These are phyloP conservation scores for Chlamydotis undulata DNA, from an alignment of 2,113 vertebrate species.

Conservation along the genomic window DNA sequence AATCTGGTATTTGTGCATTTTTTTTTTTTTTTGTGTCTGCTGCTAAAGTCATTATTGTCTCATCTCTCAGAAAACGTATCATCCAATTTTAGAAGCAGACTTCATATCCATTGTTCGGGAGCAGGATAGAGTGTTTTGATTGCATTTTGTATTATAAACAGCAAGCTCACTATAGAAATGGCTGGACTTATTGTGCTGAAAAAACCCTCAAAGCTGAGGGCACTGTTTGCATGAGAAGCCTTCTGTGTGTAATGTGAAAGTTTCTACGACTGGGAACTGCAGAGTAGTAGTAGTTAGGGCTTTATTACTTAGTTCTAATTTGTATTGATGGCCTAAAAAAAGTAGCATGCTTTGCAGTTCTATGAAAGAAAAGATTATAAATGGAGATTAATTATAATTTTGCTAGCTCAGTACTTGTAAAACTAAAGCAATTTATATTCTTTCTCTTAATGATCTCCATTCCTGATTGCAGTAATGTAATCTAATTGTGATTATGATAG, in stretches of 20 bases:
- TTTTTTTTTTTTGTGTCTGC: not conserved
- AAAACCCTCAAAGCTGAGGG: slow-evolving; percentile 61
- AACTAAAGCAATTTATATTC: slow-evolving; percentile 99
- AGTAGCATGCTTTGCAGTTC: slow-evolving; percentile 95
- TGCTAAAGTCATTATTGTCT: slow-evolving; percentile 65
- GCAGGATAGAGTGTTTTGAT: slow-evolving; percentile 17
- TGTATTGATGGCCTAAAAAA: slow-evolving; percentile 98
- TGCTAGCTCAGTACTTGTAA: slow-evolving; percentile 99
- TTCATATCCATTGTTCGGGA: slow-evolving; percentile 45
- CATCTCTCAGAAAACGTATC: slow-evolving; percentile 16
- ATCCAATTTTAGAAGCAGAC: slow-evolving; percentile 65
- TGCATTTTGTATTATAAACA: slow-evolving; percentile 54
- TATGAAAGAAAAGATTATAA: slow-evolving; percentile 97
- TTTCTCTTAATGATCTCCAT: slow-evolving; percentile 99
- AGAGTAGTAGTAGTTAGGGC: slow-evolving; percentile 79
- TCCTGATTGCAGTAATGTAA: slow-evolving; percentile 99
- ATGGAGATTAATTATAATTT: slow-evolving; percentile 99
- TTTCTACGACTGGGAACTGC: slow-evolving; percentile 74
- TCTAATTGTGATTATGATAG: slow-evolving; percentile 99
- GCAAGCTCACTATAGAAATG: slow-evolving; percentile 52
- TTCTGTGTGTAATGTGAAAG: slow-evolving; percentile 71
- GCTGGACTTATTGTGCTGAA: slow-evolving; percentile 59
- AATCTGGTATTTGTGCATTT: slow-evolving; percentile 3
- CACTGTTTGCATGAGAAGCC: slow-evolving; percentile 66
- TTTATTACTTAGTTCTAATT: slow-evolving; percentile 96